Evolutionary conservation across 2,113 vertebrate species (phyloP).

Genomic region (Myrmecophaga tridactyla): DNA sequence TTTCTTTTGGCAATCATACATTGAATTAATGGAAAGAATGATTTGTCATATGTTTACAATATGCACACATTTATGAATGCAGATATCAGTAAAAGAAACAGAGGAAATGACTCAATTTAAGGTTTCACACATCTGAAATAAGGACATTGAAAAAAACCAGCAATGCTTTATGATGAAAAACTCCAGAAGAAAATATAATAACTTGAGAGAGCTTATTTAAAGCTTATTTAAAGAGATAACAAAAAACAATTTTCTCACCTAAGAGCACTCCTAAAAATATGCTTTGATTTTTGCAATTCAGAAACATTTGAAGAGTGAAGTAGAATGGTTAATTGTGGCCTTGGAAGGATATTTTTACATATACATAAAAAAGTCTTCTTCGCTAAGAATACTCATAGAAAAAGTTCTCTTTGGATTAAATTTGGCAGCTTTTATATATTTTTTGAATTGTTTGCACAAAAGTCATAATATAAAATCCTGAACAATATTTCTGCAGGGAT

Average conservation of each 20-base stretch:
- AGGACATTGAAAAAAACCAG: neutral
- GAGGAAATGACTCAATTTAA: neutral
- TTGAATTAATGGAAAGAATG: neutral
- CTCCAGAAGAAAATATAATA: neutral
- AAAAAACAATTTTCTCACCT: conserved; percentile 23
- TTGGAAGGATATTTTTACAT: conserved; percentile 32
- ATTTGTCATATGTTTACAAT: neutral
- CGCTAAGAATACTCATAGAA: neutral
- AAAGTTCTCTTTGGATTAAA: neutral
- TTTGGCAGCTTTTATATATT: neutral
- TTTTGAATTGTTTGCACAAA: neutral
- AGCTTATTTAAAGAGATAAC: neutral
- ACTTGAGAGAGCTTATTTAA: neutral
- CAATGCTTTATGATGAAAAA: neutral
- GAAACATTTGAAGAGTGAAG: conserved; percentile 20
- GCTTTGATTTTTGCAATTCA: neutral
- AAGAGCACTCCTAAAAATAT: neutral
- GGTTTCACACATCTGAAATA: neutral
- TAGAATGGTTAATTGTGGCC: neutral
- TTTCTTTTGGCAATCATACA: neutral
- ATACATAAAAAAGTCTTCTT: neutral
- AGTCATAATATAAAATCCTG: neutral
- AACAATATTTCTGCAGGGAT: neutral
- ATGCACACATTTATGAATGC: neutral
- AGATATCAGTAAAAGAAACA: neutral